Evolutionary conservation across 2,797 vertebrate genomes (phyloP).

Genomic region (Lepus oiostolus): DNA sequence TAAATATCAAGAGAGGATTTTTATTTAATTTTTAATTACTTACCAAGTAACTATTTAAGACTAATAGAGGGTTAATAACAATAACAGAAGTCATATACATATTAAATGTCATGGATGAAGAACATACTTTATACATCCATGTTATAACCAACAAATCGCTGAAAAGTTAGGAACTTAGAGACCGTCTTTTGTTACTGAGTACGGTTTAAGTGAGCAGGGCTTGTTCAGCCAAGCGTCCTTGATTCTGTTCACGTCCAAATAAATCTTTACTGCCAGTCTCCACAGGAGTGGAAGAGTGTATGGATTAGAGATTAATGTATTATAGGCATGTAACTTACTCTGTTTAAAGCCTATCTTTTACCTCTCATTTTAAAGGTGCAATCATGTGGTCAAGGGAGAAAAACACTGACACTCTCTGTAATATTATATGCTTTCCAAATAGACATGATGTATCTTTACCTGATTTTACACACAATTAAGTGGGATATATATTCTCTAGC

Average conservation of each 20-base stretch:
- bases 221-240: background rate
- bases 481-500: background rate
- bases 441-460: background rate
- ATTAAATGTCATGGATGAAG: background rate
- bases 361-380: background rate
- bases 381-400: background rate
- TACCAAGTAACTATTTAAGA: background rate
- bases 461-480: background rate
- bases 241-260: background rate
- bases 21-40: background rate
- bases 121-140: background rate
- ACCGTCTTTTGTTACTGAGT: background rate
- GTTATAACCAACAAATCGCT: background rate
- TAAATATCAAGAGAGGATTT: background rate
- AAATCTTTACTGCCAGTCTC: background rate
- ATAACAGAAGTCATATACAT: background rate
- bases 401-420: background rate
- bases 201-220: background rate
- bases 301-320: conserved; percentile 1
- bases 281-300: background rate
- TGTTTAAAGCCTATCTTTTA: background rate
- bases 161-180: background rate
- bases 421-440: background rate
- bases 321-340: background rate
- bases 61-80: background rate